These are phyloP conservation scores for Hirudo medicinalis DNA, from an alignment of 1,140 invertebrate genomes.

Conservation along the genomic window DNA sequence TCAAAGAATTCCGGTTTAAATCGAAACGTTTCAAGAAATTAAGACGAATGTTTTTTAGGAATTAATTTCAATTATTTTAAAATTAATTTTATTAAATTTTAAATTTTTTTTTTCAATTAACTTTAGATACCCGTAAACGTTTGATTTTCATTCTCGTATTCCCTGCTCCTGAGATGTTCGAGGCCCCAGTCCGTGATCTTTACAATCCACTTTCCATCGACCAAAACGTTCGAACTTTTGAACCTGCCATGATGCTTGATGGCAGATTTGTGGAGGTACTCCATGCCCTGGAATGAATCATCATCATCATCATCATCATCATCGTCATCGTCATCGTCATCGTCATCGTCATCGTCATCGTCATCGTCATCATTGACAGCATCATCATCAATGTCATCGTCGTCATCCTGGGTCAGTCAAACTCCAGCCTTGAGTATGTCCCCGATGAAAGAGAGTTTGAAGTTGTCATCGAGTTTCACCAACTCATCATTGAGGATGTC, in stretches of 20 bases:
- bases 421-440: conserved; percentile 62
- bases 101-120: too few species aligned
- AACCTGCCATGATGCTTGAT: conserved; percentile 78
- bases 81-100: too few species aligned
- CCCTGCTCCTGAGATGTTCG: conserved; percentile 51
- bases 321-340: neutral
- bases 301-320: neutral
- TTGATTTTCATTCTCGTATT: conserved; percentile 16
- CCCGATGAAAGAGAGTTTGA: conserved; percentile 77
- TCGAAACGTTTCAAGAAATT: too few species aligned
- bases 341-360: neutral
- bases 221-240: conserved; percentile 90
- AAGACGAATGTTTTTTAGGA: too few species aligned
- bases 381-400: conserved; percentile 47
- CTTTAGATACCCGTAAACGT: neutral
- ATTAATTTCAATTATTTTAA: too few species aligned
- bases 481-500: conserved; percentile 82
- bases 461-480: conserved; percentile 76
- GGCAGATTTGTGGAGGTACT: conserved; percentile 66
- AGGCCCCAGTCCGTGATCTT: conserved; percentile 88
- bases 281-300: conserved; percentile 57
- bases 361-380: neutral
- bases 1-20: too few species aligned
- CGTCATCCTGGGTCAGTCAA: conserved; percentile 66
- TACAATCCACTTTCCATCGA: conserved; percentile 87